phyloP scores from a whole-genome alignment of 2,888 invertebrate genomes.

The Desoria tigrina region DNA sequence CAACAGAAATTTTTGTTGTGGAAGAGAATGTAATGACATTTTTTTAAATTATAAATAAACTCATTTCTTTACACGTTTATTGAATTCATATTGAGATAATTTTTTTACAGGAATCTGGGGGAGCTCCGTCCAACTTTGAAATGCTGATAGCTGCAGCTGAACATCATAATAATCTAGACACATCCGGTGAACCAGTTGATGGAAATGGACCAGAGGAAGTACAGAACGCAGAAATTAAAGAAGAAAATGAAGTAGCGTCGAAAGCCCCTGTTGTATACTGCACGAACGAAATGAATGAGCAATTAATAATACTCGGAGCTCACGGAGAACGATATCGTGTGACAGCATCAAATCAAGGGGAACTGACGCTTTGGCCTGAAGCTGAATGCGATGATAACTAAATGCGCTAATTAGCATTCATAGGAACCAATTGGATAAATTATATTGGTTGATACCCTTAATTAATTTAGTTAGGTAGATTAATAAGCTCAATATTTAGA shows the following conservation, averaged over 20 bases:
- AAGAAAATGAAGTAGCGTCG: background rate
- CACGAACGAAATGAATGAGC: conserved; percentile 6
- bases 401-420: too few species aligned
- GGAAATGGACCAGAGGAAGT: background rate
- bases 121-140: conserved; percentile 23
- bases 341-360: background rate
- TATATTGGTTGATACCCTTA: too few species aligned
- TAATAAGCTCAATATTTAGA: too few species aligned
- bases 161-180: conserved; percentile 12
- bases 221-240: conserved; percentile 13
- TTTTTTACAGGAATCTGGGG: conserved; percentile 19
- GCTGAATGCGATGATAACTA: conserved; percentile 7
- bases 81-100: too few species aligned
- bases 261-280: conserved; percentile 9
- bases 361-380: conserved; percentile 21
- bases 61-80: too few species aligned
- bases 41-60: background rate
- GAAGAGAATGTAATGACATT: background rate
- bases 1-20: background rate
- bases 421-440: too few species aligned
- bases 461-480: too few species aligned
- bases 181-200: conserved; percentile 1
- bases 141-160: conserved; percentile 29
- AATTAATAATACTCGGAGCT: conserved; percentile 15
- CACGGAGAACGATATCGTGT: conserved; percentile 16